Evolutionary conservation across 2,113 vertebrate species (phyloP), one percentile per base, ranked within the genome.

Genomic region (Callorhinus ursinus): DNA sequence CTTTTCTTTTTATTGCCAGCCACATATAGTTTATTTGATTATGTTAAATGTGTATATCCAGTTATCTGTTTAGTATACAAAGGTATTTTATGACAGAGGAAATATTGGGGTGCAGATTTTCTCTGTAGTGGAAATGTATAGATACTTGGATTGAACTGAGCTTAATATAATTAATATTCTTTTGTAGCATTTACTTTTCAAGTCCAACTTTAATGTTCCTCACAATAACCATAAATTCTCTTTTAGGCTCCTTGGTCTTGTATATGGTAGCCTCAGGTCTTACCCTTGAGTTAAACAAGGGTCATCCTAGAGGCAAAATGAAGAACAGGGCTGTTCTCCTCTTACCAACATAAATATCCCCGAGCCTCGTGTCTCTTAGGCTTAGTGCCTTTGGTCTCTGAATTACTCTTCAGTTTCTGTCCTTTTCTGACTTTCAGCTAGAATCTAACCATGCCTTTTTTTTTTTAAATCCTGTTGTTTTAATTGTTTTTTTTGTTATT

Each of bases 401-500:
- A 93, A 5, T 24, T 88, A 51, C 65, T 42, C 18, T n/a, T 86
- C 71, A 33, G 28, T 81, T 76, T 90, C 19, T 76, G 1, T 65
- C 53, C 31, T 81, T 88, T 93, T 61, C 72, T 97, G 72, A 92
- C 16, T 82, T 86, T 55, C 36, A 83, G 59, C 28, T 42, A 61
- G 63, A 97, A 79, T 90, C 74, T 87, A 85, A 87, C 28, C 5
- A n/a, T 85, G 26, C 11, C 24, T 22, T 26, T 24, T 59, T 14
- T 28, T 65, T 65, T 65, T 65, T 3, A 7, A 65, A n/a, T n/a
- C 33, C 33, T 10, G 7, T 81, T 89, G 36, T 92, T 92, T 53
- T 65, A 96, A 36, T 95, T 91, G 13, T 79, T 77, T 92, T 77
- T 92, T 88, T 90, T 76, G 24, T 90, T 96, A 91, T 90, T 89